These are phyloP conservation scores for Iselma pallidipennis DNA, from an alignment of 2,888 invertebrate species.

Conservation along the genomic window DNA sequence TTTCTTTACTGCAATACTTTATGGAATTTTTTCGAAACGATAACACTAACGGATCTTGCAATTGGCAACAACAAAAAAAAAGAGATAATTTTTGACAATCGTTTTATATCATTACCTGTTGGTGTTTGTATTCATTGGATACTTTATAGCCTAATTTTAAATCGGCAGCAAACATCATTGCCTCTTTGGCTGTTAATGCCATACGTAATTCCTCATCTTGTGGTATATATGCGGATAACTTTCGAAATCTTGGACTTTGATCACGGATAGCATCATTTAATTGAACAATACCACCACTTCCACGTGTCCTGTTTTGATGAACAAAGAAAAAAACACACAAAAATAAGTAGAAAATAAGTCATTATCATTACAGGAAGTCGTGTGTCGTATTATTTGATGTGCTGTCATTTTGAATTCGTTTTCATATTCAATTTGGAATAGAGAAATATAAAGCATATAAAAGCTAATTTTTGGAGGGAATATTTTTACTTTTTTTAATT, in stretches of 20 bases:
- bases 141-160: constrained; percentile 75
- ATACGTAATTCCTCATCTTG: constrained; percentile 76
- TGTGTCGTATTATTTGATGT: no score
- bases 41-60: no score
- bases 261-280: constrained; percentile 62
- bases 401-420: no score
- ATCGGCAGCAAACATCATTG: constrained; percentile 76
- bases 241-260: constrained; percentile 79
- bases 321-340: neutral
- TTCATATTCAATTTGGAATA: no score
- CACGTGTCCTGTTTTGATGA: constrained; percentile 44
- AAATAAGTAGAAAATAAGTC: neutral
- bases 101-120: constrained; percentile 61
- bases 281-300: constrained; percentile 48
- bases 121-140: constrained; percentile 67
- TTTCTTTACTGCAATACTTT: no score
- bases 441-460: no score
- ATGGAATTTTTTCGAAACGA: no score
- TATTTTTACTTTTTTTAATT: no score
- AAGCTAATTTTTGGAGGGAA: no score
- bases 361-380: no score
- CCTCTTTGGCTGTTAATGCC: constrained; percentile 72
- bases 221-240: constrained; percentile 80
- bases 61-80: no score
- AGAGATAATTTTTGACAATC: neutral